Conservation (phyloP, 2,888 invertebrate genomes). For the Zhuqinia jingwanae region DNA sequence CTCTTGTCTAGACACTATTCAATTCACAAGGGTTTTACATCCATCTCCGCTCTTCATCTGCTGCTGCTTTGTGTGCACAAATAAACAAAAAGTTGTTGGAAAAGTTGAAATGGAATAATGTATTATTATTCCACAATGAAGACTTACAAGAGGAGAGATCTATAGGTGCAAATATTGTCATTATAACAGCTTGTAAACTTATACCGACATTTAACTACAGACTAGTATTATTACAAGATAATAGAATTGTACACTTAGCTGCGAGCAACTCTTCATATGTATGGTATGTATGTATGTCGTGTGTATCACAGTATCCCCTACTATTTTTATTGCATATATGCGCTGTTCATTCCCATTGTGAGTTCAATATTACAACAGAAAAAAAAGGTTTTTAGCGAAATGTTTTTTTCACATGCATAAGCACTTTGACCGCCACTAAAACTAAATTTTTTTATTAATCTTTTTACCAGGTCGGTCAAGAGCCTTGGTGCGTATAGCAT, state of each 20-base stretch:
- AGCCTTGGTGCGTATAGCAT: not conserved
- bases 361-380: constrained; percentile 27
- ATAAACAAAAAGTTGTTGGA: not conserved
- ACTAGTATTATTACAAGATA: not conserved
- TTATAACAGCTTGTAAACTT: constrained; percentile 28
- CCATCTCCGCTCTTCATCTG: constrained; percentile 23
- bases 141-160: too few species aligned
- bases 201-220: constrained; percentile 15
- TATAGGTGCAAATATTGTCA: constrained; percentile 20
- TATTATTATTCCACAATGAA: too few species aligned
- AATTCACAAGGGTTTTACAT: constrained; percentile 50
- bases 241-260: not conserved
- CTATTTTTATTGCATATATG: constrained; percentile 22
- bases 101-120: too few species aligned
- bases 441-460: too few species aligned
- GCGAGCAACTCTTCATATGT: too few species aligned
- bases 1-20: constrained; percentile 62
- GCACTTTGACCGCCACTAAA: not conserved
- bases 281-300: too few species aligned
- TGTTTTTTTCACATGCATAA: not conserved
- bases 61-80: not conserved
- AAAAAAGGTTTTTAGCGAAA: not conserved
- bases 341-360: not conserved
- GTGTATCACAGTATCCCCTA: too few species aligned
- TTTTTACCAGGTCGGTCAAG: not conserved